Evolutionary conservation across 2,888 invertebrate genomes (phyloP).

Genomic region (Mimachlamys varia): DNA sequence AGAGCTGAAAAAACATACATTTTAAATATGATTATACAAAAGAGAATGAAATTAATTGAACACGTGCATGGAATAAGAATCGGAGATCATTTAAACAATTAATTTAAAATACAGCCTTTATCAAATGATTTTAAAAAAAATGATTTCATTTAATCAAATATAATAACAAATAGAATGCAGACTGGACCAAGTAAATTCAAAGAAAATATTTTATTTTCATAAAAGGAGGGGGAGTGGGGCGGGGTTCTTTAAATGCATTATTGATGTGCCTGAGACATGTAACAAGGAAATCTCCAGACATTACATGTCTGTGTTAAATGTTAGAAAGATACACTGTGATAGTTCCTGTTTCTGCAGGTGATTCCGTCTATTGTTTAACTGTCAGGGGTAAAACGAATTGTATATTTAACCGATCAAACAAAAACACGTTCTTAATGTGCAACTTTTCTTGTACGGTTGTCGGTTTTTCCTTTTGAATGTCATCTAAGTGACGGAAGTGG

Average conservation of each 20-base stretch:
- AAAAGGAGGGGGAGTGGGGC: neutral
- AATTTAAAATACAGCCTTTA: too few species aligned
- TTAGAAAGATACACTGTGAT: neutral
- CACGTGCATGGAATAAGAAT: too few species aligned
- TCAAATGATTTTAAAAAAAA: too few species aligned
- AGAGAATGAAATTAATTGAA: too few species aligned
- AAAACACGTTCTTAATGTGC: neutral
- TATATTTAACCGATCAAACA: neutral
- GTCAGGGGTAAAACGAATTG: neutral
- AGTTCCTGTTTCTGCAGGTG: neutral
- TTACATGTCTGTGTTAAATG: conserved; percentile 5
- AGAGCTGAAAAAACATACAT: too few species aligned
- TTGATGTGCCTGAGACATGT: neutral
- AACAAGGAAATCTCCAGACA: conserved; percentile 14
- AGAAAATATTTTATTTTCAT: neutral
- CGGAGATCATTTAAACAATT: too few species aligned
- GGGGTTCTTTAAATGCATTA: neutral
- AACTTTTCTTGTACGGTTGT: neutral
- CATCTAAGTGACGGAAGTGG: neutral
- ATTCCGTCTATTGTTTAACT: neutral
- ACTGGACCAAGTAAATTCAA: too few species aligned
- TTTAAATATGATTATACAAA: too few species aligned
- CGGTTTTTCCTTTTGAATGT: neutral
- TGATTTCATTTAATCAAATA: too few species aligned
- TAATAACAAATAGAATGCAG: too few species aligned